phyloP scores from a whole-genome alignment of 2,888 invertebrate genomes.

The Hypsopygia costalis region DNA sequence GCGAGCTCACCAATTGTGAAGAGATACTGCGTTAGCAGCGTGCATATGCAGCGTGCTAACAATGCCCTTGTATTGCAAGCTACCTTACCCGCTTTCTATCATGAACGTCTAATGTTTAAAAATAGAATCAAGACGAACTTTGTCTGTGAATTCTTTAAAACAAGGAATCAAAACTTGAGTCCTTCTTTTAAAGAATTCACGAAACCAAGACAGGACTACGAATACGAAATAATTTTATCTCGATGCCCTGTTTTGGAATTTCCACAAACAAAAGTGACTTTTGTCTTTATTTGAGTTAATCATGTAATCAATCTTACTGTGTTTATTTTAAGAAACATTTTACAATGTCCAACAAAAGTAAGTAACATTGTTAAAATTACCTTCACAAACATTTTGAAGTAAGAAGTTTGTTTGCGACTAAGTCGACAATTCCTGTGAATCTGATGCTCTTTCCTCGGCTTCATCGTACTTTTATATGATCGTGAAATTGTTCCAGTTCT shows the following conservation, averaged over 20 bases:
- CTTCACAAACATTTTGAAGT: slow-evolving; percentile 65
- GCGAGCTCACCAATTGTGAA: no score
- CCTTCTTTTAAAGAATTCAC: no score
- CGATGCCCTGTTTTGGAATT: background rate
- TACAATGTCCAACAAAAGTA: slow-evolving; percentile 2
- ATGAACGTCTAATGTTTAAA: no score
- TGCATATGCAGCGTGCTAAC: no score
- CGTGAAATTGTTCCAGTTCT: slow-evolving; percentile 47
- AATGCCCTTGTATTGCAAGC: no score
- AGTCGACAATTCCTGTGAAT: slow-evolving; percentile 44
- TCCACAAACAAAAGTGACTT: background rate
- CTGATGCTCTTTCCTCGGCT: slow-evolving; percentile 38
- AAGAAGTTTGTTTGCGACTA: slow-evolving; percentile 47
- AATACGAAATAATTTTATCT: no score
- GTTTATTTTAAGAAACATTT: slow-evolving; percentile 6
- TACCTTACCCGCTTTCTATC: no score
- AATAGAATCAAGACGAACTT: no score
- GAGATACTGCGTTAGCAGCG: no score
- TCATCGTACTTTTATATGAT: slow-evolving; percentile 49
- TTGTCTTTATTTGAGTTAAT: background rate
- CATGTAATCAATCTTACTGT: background rate
- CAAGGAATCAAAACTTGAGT: no score
- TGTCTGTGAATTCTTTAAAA: no score
- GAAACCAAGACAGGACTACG: no score
- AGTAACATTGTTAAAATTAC: slow-evolving; percentile 30